Evolutionary conservation across 64 coral and sea anemone species (phyloP).

Genomic region (Pachyseris speciosa): DNA sequence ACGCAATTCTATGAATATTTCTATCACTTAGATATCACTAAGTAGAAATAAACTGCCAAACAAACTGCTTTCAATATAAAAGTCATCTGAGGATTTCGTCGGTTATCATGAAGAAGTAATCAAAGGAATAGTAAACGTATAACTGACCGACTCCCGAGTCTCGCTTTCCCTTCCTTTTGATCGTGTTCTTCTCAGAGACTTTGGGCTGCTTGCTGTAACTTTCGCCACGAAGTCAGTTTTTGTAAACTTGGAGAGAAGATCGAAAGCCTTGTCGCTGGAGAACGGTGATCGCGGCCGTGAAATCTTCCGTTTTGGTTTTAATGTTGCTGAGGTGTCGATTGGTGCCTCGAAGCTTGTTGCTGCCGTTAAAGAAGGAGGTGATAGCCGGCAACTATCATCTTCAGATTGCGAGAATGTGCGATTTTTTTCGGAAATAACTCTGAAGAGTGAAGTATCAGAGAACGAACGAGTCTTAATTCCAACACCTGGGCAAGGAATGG

Average conservation of each 20-base stretch:
- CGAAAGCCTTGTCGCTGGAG: constrained; percentile 45
- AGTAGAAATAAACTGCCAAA: background rate
- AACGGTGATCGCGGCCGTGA: constrained; percentile 50
- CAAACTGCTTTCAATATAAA: too few species aligned
- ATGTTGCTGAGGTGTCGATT: background rate
- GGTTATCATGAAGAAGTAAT: background rate
- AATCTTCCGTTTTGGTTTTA: constrained; percentile 18
- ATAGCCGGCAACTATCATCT: background rate
- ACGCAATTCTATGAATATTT: constrained; percentile 24
- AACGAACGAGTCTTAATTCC: constrained; percentile 14
- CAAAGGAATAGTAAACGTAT: background rate
- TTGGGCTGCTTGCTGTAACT: constrained; percentile 36
- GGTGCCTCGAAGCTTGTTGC: background rate
- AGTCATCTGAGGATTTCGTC: background rate
- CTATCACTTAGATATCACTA: background rate
- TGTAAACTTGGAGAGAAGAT: constrained; percentile 42
- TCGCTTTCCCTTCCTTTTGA: constrained; percentile 38
- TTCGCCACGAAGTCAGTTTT: constrained; percentile 39
- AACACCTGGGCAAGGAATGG: background rate
- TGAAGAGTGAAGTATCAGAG: constrained; percentile 65
- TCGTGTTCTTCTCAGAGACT: background rate
- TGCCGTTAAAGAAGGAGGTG: background rate
- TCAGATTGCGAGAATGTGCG: background rate
- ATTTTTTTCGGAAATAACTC: constrained; percentile 6
- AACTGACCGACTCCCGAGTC: background rate